phyloP scores from a whole-genome alignment of 2,797 vertebrate species.

The Fringilla coelebs region DNA sequence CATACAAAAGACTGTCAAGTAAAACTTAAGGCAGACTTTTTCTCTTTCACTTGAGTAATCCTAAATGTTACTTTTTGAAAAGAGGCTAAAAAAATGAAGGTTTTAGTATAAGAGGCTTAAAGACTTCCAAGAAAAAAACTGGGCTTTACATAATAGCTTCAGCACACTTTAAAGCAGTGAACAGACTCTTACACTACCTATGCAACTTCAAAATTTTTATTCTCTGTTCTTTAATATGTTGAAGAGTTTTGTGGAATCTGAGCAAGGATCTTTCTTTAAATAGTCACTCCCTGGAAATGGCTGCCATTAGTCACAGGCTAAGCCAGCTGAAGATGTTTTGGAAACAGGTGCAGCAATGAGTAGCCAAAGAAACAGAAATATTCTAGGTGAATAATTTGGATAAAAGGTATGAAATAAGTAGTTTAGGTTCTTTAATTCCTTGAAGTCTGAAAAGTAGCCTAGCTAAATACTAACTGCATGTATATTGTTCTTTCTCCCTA shows the following conservation, averaged over 20 bases:
- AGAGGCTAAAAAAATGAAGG: slow-evolving; percentile 12
- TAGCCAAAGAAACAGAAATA: not conserved
- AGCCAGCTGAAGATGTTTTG: slow-evolving; percentile 37
- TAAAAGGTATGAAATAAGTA: not conserved
- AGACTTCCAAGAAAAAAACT: not conserved
- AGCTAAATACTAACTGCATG: not conserved
- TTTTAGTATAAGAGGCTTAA: slow-evolving; percentile 44
- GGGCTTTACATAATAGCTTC: slow-evolving; percentile 2
- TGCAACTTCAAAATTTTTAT: not conserved
- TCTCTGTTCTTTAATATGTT: not conserved
- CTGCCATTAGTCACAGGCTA: slow-evolving; percentile 32
- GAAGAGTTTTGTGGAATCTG: not conserved
- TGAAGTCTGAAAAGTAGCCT: not conserved
- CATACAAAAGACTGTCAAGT: not conserved
- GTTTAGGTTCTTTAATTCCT: not conserved
- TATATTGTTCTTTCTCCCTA: not conserved
- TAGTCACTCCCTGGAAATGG: slow-evolving; percentile 39
- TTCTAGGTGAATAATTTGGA: not conserved
- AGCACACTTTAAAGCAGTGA: not conserved
- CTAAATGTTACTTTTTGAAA: slow-evolving; percentile 5
- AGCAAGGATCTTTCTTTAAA: slow-evolving; percentile 46
- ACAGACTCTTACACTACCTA: not conserved
- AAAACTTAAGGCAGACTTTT: not conserved
- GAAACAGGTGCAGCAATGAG: slow-evolving; percentile 33
- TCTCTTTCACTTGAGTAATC: not conserved